Evolutionary conservation across 2,113 vertebrate genomes (phyloP).

Genomic region (Elephas maximus): DNA sequence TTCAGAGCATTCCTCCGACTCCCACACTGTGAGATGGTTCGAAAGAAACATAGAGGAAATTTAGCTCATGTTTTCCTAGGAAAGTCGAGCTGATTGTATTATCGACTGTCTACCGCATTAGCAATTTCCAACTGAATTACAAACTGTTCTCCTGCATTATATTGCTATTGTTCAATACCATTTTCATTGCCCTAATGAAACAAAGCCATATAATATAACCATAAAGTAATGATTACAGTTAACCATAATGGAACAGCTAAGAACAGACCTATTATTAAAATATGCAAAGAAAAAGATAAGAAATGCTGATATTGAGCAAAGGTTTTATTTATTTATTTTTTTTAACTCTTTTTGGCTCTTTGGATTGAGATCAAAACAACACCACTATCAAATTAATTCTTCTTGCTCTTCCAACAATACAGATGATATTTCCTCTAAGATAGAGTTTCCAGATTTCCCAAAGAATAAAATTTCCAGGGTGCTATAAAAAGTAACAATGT

Average conservation of each 20-base stretch:
- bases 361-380: slow-evolving; percentile 67
- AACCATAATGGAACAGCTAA: slow-evolving; percentile 72
- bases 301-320: slow-evolving; percentile 50
- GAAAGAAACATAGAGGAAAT: slow-evolving; percentile 61
- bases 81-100: slow-evolving; percentile 77
- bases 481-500: neutral
- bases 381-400: slow-evolving; percentile 65
- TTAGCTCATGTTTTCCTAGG: slow-evolving; percentile 67
- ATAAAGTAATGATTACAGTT: slow-evolving; percentile 79
- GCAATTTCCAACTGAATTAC: slow-evolving; percentile 79
- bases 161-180: slow-evolving; percentile 76
- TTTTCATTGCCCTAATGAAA: slow-evolving; percentile 81
- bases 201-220: slow-evolving; percentile 75
- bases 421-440: slow-evolving; percentile 64
- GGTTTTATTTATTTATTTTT: neutral
- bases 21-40: neutral
- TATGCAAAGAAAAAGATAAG: slow-evolving; percentile 65
- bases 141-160: slow-evolving; percentile 76
- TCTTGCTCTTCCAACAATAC: slow-evolving; percentile 67
- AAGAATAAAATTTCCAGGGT: slow-evolving; percentile 59
- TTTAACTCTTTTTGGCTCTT: slow-evolving; percentile 33
- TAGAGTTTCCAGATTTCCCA: slow-evolving; percentile 64
- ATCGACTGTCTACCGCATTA: slow-evolving; percentile 70
- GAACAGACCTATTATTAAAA: slow-evolving; percentile 74
- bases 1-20: neutral